Conservation (phyloP, 2,888 invertebrate genomes). For the Leptinotarsa juncta region DNA sequence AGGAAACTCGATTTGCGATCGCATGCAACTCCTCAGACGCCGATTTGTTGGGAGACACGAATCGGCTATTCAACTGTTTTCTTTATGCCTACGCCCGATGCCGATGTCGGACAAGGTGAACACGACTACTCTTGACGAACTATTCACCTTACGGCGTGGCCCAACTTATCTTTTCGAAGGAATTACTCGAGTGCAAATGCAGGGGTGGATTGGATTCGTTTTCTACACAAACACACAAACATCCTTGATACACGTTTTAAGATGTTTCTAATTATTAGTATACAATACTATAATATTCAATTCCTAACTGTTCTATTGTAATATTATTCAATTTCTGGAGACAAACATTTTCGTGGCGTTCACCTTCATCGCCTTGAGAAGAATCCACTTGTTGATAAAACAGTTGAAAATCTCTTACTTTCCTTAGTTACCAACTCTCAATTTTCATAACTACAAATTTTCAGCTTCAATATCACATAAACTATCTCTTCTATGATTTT, state of each 20-base stretch:
- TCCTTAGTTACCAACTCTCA: too few species aligned
- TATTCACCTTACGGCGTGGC: constrained; percentile 21
- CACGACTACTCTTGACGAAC: constrained; percentile 29
- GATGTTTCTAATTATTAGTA: too few species aligned
- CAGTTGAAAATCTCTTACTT: too few species aligned
- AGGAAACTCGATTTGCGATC: constrained; percentile 27
- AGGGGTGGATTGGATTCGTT: constrained; percentile 1
- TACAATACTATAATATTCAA: too few species aligned
- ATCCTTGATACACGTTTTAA: neutral
- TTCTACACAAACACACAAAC: neutral
- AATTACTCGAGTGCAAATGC: neutral
- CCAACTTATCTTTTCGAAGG: constrained; percentile 11
- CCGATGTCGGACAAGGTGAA: constrained; percentile 35
- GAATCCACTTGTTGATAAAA: too few species aligned
- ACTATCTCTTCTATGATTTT: too few species aligned
- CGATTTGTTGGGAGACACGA: constrained; percentile 31
- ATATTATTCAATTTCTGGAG: too few species aligned
- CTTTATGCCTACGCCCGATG: constrained; percentile 14
- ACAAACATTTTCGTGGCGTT: too few species aligned
- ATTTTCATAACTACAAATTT: too few species aligned
- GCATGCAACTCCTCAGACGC: constrained; percentile 34
- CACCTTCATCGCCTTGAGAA: too few species aligned
- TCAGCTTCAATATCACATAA: too few species aligned
- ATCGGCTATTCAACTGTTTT: constrained; percentile 20
- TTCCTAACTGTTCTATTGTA: too few species aligned